Conservation (phyloP, 2,797 vertebrate species). For the Caiman crocodilus region DNA sequence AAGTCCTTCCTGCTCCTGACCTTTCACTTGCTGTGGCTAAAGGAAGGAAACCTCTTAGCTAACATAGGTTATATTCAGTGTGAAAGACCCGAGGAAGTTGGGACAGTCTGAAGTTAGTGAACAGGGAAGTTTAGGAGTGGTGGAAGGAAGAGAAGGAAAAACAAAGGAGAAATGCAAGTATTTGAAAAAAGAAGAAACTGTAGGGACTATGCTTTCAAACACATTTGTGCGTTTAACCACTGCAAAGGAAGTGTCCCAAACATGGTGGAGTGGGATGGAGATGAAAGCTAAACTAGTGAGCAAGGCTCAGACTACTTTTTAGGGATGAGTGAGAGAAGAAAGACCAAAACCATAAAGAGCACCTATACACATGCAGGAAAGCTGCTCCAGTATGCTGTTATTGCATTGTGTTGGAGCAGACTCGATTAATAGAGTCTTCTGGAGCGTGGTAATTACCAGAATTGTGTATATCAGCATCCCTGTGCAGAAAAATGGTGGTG, state of each 20-base stretch:
- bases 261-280: not conserved
- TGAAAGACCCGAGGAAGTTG: not conserved
- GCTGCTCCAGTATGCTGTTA: no score
- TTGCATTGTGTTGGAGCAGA: no score
- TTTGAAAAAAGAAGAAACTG: not conserved
- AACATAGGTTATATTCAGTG: not conserved
- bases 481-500: no score
- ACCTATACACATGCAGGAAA: no score
- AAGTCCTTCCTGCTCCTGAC: not conserved
- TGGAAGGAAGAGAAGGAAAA: not conserved
- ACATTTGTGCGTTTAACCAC: not conserved
- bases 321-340: not conserved
- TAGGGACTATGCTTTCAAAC: not conserved
- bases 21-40: slow-evolving; percentile 15
- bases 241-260: not conserved
- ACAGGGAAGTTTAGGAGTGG: not conserved
- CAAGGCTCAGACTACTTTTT: not conserved
- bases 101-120: not conserved
- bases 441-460: no score
- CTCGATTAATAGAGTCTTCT: no score
- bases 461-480: no score
- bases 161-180: no score
- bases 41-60: slow-evolving; percentile 26
- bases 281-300: not conserved
- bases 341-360: not conserved